These are phyloP conservation scores for Macrosiphum euphorbiae DNA, from an alignment of 2,888 invertebrate genomes.

Conservation along the genomic window DNA sequence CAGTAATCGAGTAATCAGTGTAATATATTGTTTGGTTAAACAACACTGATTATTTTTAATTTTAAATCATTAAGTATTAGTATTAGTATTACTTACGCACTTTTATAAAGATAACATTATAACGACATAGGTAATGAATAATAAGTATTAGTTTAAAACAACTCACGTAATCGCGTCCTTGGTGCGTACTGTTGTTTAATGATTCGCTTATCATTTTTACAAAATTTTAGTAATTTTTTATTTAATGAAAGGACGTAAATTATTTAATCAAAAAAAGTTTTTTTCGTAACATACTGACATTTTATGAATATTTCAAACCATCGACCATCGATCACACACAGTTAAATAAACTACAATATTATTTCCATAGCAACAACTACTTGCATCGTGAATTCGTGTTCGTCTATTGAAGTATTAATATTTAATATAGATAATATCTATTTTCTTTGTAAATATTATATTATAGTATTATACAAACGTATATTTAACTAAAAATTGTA, in stretches of 20 bases:
- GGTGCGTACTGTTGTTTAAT: slow-evolving; percentile 18
- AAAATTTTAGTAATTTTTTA: not conserved
- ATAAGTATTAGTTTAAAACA: not conserved
- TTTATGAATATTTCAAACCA: not conserved
- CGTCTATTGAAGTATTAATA: not conserved
- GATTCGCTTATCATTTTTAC: slow-evolving; percentile 44
- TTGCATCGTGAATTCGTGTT: not conserved
- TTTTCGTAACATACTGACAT: not conserved
- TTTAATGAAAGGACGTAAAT: not conserved
- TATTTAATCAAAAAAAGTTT: not conserved
- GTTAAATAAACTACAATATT: slow-evolving; percentile 20
- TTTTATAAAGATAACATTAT: not conserved
- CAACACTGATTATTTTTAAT: not conserved
- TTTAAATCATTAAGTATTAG: not conserved
- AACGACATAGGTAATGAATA: not conserved
- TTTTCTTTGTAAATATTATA: slow-evolving; percentile 4
- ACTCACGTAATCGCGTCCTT: slow-evolving; percentile 55
- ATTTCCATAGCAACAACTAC: slow-evolving; percentile 52
- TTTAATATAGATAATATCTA: not conserved
- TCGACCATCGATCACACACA: slow-evolving; percentile 53
- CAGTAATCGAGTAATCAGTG: not conserved
- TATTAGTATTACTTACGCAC: slow-evolving; percentile 1
- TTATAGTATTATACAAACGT: not conserved
- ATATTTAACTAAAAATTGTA: not conserved
- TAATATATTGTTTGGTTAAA: not conserved